phyloP scores from a whole-genome alignment of 2,113 vertebrate species.

The Calidris pugnax region DNA sequence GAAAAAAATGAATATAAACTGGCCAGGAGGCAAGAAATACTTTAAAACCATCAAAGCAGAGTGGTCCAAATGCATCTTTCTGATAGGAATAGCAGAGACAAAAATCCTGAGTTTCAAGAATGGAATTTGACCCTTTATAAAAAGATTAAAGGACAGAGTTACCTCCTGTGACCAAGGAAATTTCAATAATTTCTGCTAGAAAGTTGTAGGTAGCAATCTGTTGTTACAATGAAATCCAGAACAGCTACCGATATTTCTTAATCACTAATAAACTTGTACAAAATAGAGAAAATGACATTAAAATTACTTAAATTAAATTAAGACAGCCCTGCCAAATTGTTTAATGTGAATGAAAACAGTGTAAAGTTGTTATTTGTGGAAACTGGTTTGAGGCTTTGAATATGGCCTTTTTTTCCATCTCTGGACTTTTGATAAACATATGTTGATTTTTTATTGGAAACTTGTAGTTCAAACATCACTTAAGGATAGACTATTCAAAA shows the following conservation, averaged over 20 bases:
- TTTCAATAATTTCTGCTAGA: background rate
- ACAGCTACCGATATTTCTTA: background rate
- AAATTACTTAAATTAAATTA: background rate
- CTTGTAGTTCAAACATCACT: background rate
- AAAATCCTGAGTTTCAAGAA: background rate
- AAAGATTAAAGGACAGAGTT: background rate
- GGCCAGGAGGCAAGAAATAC: background rate
- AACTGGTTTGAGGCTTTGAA: background rate
- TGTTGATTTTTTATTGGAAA: background rate
- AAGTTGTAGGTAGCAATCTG: background rate
- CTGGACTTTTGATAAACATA: background rate
- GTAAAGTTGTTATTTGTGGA: background rate
- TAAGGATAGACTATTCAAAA: background rate
- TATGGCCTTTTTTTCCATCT: background rate
- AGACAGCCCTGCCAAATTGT: background rate
- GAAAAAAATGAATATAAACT: background rate
- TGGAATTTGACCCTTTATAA: background rate
- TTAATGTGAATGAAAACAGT: background rate
- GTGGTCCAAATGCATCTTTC: background rate
- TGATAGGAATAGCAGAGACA: background rate
- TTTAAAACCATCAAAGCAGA: background rate
- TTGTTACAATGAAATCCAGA: background rate
- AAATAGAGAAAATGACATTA: background rate
- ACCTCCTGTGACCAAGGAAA: background rate
- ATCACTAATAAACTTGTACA: background rate